These are phyloP conservation scores for Poecilia wingei DNA, from an alignment of 2,797 vertebrate species.

Conservation along the genomic window DNA sequence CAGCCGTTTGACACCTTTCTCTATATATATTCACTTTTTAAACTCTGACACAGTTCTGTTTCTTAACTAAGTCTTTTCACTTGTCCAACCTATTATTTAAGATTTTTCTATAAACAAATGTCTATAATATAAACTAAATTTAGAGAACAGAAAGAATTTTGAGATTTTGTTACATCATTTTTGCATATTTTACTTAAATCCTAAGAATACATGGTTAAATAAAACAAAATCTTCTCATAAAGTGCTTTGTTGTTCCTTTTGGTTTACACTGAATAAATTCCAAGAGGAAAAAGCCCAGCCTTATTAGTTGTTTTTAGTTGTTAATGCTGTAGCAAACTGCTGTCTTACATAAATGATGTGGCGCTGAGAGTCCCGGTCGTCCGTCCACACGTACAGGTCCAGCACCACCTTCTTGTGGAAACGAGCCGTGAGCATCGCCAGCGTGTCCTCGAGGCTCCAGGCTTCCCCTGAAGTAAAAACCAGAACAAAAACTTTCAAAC, in stretches of 20 bases:
- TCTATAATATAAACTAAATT: background rate
- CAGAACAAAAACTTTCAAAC: slow-evolving; percentile 18
- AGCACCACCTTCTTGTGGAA: slow-evolving; percentile 92
- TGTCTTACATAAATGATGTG: slow-evolving; percentile 91
- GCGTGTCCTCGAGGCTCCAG: slow-evolving; percentile 90
- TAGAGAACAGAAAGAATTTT: background rate
- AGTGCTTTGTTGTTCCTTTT: background rate
- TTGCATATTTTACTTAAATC: background rate
- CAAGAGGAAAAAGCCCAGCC: background rate
- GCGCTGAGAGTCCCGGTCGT: slow-evolving; percentile 90
- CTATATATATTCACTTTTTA: background rate
- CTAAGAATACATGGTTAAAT: background rate
- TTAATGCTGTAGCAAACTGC: background rate
- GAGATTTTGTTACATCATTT: background rate
- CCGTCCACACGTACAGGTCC: slow-evolving; percentile 94
- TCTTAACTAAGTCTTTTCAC: background rate
- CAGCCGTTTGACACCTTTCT: background rate
- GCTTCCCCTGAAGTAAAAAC: slow-evolving; percentile 75
- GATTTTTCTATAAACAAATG: background rate
- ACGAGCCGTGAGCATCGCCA: slow-evolving; percentile 85
- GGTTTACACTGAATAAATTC: background rate
- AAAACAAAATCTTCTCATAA: background rate
- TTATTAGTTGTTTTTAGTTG: background rate
- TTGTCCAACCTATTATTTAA: background rate
- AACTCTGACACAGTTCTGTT: background rate